Evolutionary conservation across 2,797 vertebrate genomes (phyloP).

Genomic region (Pyrocephalus nanus): DNA sequence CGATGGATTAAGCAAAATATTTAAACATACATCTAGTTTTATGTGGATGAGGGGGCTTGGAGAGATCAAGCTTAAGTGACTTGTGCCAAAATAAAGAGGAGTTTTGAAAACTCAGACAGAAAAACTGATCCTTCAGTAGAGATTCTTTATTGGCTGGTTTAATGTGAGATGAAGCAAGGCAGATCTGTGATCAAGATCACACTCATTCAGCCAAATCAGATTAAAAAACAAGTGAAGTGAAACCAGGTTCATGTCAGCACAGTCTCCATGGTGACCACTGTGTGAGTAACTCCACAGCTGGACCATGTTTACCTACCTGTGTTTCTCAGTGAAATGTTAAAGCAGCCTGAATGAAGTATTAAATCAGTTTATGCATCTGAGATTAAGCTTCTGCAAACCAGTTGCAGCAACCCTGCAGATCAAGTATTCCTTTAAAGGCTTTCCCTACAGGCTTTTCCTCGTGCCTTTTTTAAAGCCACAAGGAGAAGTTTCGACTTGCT

Average conservation of each 20-base stretch:
- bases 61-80: not conserved
- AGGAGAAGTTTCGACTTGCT: not conserved
- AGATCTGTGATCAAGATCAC: not conserved
- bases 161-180: not conserved
- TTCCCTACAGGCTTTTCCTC: not conserved
- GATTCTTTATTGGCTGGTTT: not conserved
- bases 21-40: not conserved
- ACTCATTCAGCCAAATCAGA: not conserved
- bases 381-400: not conserved
- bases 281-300: not conserved
- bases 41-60: not conserved
- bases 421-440: not conserved
- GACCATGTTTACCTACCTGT: not conserved
- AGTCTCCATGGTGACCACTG: not conserved
- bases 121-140: not conserved
- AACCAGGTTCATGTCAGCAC: not conserved
- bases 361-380: not conserved
- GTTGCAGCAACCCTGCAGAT: not conserved
- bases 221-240: not conserved
- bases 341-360: not conserved
- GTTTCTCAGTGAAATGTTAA: not conserved
- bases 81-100: not conserved
- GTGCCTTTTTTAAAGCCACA: not conserved
- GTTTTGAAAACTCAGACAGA: not conserved
- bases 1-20: slow-evolving; percentile 1